phyloP scores from a whole-genome alignment of 2,888 invertebrate genomes.

The Acanthosepion pharaonis region DNA sequence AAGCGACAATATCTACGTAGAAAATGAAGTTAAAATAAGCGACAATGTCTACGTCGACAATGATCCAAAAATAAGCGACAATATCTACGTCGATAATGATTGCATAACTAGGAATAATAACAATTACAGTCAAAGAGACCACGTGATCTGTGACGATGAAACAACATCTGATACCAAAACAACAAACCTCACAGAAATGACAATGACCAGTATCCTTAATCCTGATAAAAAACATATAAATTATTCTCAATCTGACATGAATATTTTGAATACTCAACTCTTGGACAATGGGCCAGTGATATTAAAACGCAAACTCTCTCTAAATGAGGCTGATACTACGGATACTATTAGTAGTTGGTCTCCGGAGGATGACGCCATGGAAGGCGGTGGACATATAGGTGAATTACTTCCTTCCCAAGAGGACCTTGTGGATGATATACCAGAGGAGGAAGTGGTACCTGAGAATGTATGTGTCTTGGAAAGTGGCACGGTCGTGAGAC shows the following conservation, averaged over 20 bases:
- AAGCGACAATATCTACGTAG: neutral
- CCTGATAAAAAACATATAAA: neutral
- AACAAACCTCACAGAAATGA: neutral
- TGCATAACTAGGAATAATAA: neutral
- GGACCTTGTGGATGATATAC: neutral
- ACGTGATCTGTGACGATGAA: neutral
- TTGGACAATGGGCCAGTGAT: slow-evolving; percentile 38
- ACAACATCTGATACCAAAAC: neutral
- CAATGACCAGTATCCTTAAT: neutral
- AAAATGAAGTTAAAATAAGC: neutral
- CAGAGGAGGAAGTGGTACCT: neutral
- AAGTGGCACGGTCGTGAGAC: neutral
- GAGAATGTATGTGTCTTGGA: neutral
- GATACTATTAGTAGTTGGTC: neutral
- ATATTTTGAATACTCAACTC: neutral
- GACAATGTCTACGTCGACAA: neutral
- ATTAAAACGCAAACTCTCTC: neutral
- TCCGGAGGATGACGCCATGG: neutral
- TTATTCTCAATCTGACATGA: neutral
- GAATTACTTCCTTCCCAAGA: neutral
- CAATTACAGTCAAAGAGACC: neutral
- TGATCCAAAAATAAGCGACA: neutral
- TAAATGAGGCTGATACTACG: neutral
- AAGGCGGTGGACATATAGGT: neutral
- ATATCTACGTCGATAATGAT: neutral